phyloP scores from a whole-genome alignment of 2,888 invertebrate genomes.

The Drosophila incognita region DNA sequence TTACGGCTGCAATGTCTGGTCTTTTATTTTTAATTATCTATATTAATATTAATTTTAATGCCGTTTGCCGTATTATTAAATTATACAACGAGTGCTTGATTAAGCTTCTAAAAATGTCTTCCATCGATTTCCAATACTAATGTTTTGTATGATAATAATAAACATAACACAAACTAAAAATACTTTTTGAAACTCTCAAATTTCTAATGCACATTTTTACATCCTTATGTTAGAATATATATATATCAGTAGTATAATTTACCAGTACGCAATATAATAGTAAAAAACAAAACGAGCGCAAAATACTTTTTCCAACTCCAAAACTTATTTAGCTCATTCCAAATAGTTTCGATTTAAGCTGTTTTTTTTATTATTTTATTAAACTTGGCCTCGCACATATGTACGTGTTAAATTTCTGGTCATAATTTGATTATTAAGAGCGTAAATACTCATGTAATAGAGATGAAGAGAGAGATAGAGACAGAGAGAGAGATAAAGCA shows the following conservation, averaged over 20 bases:
- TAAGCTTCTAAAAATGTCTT: neutral
- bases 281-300: neutral
- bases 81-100: neutral
- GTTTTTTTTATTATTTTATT: constrained; percentile 13
- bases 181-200: neutral
- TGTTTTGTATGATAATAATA: neutral
- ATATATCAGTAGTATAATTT: too few species aligned
- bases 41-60: neutral
- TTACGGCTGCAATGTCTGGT: neutral
- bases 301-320: neutral
- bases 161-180: neutral
- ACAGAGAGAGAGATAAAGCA: constrained; percentile 20
- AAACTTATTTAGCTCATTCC: neutral
- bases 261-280: neutral
- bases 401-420: constrained; percentile 3
- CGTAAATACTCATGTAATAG: constrained; percentile 37
- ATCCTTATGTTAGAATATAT: too few species aligned
- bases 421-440: constrained; percentile 36
- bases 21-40: neutral
- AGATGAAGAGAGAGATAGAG: neutral
- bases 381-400: constrained; percentile 9
- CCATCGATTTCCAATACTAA: neutral
- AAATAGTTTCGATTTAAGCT: constrained; percentile 18
- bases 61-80: neutral
- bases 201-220: neutral